A percentile compares a stretch with the other conserved stretches of the same genome.
Evolutionary conservation across 2,797 vertebrate species (phyloP).

Genomic region (Nasua narica): DNA sequence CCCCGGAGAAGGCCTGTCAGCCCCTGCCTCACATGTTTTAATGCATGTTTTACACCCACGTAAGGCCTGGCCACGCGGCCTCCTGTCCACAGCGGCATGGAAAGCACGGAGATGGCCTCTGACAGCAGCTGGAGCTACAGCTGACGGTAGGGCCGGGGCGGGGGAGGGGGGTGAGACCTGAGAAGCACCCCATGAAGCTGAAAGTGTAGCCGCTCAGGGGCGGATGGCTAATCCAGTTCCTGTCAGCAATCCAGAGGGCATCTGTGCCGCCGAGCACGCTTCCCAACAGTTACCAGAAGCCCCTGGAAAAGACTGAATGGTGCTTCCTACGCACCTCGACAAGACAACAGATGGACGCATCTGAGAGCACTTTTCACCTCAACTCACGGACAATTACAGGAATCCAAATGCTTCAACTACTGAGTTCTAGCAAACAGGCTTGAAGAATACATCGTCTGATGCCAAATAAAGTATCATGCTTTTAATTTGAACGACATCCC

Average conservation of each 20-base stretch:
- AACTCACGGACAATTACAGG: neutral
- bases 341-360: neutral
- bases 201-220: neutral
- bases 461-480: neutral
- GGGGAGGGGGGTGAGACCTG: neutral
- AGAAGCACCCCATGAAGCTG: neutral
- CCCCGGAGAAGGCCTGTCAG: neutral
- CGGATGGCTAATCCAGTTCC: neutral
- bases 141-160: fast-evolving
- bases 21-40: neutral
- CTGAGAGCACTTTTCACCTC: neutral
- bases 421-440: neutral
- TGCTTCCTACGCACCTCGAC: too few species aligned
- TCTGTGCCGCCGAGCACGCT: too few species aligned
- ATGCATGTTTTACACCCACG: neutral
- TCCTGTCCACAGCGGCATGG: neutral
- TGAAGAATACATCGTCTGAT: neutral
- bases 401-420: neutral
- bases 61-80: too few species aligned
- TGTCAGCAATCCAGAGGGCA: neutral
- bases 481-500: neutral
- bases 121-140: neutral
- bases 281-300: neutral
- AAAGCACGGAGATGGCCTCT: neutral
- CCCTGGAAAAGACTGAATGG: neutral